Percentiles rank a stretch among this genome's conserved stretches.
Evolutionary conservation across 1,140 invertebrate species (phyloP).

Genomic region (Pseudoatta argentina): DNA sequence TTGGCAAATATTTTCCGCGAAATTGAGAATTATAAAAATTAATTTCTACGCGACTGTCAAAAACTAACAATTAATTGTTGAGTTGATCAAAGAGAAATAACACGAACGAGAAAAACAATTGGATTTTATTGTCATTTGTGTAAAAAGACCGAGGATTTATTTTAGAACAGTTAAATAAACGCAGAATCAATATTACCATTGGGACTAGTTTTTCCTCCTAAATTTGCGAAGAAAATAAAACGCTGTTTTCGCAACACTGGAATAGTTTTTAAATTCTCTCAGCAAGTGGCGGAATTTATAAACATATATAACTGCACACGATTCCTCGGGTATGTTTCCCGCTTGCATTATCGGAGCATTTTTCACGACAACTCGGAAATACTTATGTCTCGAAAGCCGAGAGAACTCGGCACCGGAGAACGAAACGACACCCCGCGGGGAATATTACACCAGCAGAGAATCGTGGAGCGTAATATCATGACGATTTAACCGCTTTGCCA

Average conservation of each 20-base stretch:
- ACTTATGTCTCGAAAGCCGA: conserved; percentile 31
- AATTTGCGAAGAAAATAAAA: conserved; percentile 41
- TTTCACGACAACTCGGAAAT: conserved; percentile 55
- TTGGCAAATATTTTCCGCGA: background rate
- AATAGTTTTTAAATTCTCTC: conserved; percentile 41
- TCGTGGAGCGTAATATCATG: conserved; percentile 65
- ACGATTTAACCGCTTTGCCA: conserved; percentile 66
- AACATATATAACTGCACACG: conserved; percentile 59
- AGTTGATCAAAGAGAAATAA: background rate
- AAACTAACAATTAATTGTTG: background rate
- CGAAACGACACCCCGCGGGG: conserved; percentile 46
- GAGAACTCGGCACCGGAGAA: conserved; percentile 14
- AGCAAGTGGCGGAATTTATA: conserved; percentile 48
- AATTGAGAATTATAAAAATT: background rate
- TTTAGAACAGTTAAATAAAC: conserved; percentile 37
- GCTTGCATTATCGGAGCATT: conserved; percentile 47
- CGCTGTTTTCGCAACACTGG: background rate
- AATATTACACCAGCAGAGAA: conserved; percentile 46
- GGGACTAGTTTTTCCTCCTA: background rate
- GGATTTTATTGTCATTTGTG: background rate
- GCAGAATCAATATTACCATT: background rate
- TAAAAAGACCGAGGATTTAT: conserved; percentile 3
- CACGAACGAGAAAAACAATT: background rate
- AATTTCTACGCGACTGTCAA: background rate
- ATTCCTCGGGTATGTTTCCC: conserved; percentile 17